Conservation (phyloP, 2,113 vertebrate species). For the Sisor rabdophorus region DNA sequence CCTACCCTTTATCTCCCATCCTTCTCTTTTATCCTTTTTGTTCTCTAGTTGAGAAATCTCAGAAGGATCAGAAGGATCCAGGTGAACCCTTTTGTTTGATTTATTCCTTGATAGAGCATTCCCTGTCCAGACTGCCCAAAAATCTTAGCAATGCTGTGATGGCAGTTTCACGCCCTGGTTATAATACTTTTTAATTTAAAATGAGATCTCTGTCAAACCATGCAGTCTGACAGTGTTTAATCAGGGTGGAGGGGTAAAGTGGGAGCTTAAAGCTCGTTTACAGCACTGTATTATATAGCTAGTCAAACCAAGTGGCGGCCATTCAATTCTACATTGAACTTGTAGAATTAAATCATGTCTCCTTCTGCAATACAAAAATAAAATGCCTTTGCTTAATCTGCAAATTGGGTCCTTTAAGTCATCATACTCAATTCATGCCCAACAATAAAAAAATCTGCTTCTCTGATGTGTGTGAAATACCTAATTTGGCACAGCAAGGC, state of each 20-base stretch:
- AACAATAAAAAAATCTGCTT: slow-evolving; percentile 11
- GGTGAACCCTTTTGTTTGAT: slow-evolving; percentile 86
- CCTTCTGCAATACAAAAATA: neutral
- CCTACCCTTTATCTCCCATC: slow-evolving; percentile 69
- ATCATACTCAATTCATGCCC: neutral
- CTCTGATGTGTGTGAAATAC: slow-evolving; percentile 29
- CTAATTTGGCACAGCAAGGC: slow-evolving; percentile 40
- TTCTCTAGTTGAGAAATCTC: slow-evolving; percentile 75
- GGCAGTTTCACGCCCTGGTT: neutral
- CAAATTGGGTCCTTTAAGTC: slow-evolving; percentile 33
- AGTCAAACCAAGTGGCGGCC: neutral
- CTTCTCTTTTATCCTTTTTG: slow-evolving; percentile 46
- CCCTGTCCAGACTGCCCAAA: slow-evolving; percentile 53
- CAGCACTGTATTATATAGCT: slow-evolving; percentile 3
- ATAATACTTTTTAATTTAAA: neutral
- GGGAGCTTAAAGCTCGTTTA: neutral
- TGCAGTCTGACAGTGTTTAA: neutral
- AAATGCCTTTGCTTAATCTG: slow-evolving; percentile 20
- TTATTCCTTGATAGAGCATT: slow-evolving; percentile 69
- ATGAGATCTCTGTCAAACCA: neutral
- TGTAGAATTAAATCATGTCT: slow-evolving; percentile 22
- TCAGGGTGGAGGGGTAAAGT: neutral
- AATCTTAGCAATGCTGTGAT: slow-evolving; percentile 53
- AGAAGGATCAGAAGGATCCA: slow-evolving; percentile 81
- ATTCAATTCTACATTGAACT: slow-evolving; percentile 1